Conservation (phyloP, 2,797 vertebrate genomes). For the Chlorospingus semifuscus region DNA sequence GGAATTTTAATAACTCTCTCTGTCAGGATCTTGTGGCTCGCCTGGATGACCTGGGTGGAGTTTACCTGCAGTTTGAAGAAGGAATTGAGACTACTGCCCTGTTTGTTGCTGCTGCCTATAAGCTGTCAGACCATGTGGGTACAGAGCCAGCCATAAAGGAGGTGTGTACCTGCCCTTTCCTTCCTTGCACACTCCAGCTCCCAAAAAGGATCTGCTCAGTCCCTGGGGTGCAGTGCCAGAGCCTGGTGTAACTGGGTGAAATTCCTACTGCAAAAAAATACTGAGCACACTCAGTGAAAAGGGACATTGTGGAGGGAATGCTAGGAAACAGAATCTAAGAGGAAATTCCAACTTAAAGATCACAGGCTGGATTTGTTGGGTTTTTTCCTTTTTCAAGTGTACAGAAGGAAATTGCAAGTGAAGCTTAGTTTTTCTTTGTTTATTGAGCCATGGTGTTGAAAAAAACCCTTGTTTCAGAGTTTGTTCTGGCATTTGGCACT, state of each 20-base stretch:
- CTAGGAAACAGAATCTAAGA: neutral
- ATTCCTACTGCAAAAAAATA: neutral
- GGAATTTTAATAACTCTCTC: neutral
- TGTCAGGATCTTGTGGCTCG: constrained; percentile 92
- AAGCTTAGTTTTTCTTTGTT: neutral
- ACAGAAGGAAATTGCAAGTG: neutral
- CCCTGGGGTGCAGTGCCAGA: neutral
- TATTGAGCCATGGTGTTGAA: neutral
- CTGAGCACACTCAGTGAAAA: neutral
- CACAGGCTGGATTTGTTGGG: neutral
- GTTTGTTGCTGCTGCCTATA: constrained; percentile 93
- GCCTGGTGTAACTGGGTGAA: neutral
- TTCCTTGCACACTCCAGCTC: neutral
- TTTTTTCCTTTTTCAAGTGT: neutral
- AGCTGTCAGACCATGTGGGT: constrained; percentile 92
- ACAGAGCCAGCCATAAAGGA: constrained; percentile 94
- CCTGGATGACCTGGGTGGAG: constrained; percentile 92
- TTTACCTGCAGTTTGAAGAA: constrained; percentile 98
- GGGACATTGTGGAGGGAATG: neutral
- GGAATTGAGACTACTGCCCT: constrained; percentile 93
- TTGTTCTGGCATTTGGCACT: neutral
- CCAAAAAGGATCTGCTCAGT: neutral
- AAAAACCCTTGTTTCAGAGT: neutral
- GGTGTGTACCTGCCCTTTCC: constrained; percentile 70
- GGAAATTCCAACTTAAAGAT: neutral